A percentile compares a stretch with the other conserved stretches of the same genome.
These are phyloP conservation scores for Chrysolina americana DNA, from an alignment of 2,888 invertebrate genomes.

Conservation along the genomic window DNA sequence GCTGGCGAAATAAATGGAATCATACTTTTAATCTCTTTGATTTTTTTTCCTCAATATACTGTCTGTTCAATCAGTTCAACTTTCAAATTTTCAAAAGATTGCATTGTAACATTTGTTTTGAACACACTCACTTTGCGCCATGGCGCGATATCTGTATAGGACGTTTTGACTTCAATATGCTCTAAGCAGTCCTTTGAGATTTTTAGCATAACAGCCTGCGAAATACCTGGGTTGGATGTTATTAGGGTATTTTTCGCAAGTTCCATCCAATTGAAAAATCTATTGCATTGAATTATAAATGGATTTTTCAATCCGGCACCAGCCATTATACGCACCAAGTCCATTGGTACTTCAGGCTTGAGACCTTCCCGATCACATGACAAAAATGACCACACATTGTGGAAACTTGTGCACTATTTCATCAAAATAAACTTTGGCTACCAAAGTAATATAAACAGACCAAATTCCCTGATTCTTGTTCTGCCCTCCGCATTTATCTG, in stretches of 20 bases:
- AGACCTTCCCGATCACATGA: constrained; percentile 19
- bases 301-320: constrained; percentile 3
- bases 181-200: neutral
- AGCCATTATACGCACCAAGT: constrained; percentile 7
- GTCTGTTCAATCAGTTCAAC: neutral
- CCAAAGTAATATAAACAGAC: constrained; percentile 8
- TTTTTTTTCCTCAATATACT: constrained; percentile 9
- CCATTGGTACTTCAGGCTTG: neutral
- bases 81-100: neutral
- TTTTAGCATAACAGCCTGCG: neutral
- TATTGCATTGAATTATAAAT: neutral
- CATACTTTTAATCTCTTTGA: constrained; percentile 22
- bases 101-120: neutral
- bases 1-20: constrained; percentile 14
- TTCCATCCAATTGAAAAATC: constrained; percentile 2
- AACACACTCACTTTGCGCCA: constrained; percentile 15
- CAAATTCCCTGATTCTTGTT: neutral
- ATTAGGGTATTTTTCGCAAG: neutral
- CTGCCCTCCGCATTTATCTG: neutral
- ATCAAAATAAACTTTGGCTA: constrained; percentile 23
- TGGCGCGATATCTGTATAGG: neutral
- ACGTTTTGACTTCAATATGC: constrained; percentile 5
- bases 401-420: constrained; percentile 27
- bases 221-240: neutral
- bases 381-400: constrained; percentile 17